These are phyloP conservation scores for Cryptocephalus primarius DNA, from an alignment of 2,888 invertebrate genomes.

Conservation along the genomic window DNA sequence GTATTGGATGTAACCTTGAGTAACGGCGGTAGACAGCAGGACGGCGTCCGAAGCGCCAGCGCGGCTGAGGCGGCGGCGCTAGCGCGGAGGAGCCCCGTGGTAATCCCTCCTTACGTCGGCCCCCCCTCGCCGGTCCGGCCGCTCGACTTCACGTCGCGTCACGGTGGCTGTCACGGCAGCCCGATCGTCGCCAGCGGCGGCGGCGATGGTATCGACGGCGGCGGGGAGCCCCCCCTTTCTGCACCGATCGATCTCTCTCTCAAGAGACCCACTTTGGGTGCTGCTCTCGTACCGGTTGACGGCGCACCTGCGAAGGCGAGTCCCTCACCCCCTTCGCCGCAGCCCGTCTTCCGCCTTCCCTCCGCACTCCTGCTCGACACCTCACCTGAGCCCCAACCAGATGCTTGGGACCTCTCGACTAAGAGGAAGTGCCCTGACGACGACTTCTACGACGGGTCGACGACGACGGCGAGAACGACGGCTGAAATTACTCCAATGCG, in stretches of 20 bases:
- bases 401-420: constrained; percentile 35
- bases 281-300: constrained; percentile 17
- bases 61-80: constrained; percentile 22
- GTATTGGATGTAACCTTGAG: too few species aligned
- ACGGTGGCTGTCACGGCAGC: constrained; percentile 24
- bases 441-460: background rate
- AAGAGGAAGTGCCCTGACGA: constrained; percentile 20
- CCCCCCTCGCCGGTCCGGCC: constrained; percentile 18
- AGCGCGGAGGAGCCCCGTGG: constrained; percentile 16
- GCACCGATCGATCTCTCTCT: constrained; percentile 37
- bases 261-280: constrained; percentile 27
- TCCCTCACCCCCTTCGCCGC: constrained; percentile 22
- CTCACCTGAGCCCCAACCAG: constrained; percentile 19
- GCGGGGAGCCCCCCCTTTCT: constrained; percentile 21
- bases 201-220: background rate
- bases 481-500: constrained; percentile 2
- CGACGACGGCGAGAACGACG: constrained; percentile 1
- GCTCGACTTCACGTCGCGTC: constrained; percentile 30
- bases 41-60: constrained; percentile 26
- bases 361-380: background rate
- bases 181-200: constrained; percentile 19
- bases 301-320: constrained; percentile 23
- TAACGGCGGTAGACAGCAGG: constrained; percentile 34
- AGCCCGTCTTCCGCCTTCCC: constrained; percentile 14
- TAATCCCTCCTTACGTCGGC: constrained; percentile 18